Evolutionary conservation across 2,797 vertebrate genomes (phyloP), one percentile per base, ranked within the genome.

Genomic region (Stomatorhinus walkeri): DNA sequence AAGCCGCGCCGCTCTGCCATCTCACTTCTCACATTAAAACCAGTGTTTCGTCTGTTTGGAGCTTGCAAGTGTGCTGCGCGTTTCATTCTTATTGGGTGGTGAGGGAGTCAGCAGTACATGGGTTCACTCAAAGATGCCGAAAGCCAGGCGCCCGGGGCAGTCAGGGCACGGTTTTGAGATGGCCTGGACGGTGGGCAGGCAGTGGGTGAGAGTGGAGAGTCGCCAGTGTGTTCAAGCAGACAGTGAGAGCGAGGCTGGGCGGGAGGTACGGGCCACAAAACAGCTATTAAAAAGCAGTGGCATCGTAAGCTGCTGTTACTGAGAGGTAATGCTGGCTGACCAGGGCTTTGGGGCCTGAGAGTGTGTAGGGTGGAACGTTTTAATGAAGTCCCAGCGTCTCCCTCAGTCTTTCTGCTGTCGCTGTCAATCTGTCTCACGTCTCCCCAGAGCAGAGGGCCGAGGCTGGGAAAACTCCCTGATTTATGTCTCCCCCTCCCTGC

Each of bases 381-480:
- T 93, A 94, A 95, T 95, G 92, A 93, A 94, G 94, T 94, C 92
- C 91, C 91, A 91, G 32, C 7, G 36, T 92, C 85, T 89, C 88
- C 90, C 89, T 89, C 87, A 68, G 56, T 49, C 84, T 88, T 89
- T 90, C 87, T 91, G 84, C 40, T 19, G 89, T 59, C 87, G 84
- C 89, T 93, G 93, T 94, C 93, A 92, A 93, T 94, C 93, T 93
- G 93, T 90, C 92, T 91, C 90, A 91, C 90, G 88, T 92, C 93
- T 93, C 92, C 91, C 94, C 92, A 90, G 93, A 90, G 93, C 94
- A 94, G 93, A 72, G 28, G 28, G 28, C 64, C 93, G 93, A 92
- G 88, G 92, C 93, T 93, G 93, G 94, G 94, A 96, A 95, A 94
- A 93, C 94, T 94, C 92, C 85, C 86, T 95, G 94, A 96, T 95